Evolutionary conservation across 1,140 invertebrate genomes (phyloP).

Genomic region (Hormaphis cornu): DNA sequence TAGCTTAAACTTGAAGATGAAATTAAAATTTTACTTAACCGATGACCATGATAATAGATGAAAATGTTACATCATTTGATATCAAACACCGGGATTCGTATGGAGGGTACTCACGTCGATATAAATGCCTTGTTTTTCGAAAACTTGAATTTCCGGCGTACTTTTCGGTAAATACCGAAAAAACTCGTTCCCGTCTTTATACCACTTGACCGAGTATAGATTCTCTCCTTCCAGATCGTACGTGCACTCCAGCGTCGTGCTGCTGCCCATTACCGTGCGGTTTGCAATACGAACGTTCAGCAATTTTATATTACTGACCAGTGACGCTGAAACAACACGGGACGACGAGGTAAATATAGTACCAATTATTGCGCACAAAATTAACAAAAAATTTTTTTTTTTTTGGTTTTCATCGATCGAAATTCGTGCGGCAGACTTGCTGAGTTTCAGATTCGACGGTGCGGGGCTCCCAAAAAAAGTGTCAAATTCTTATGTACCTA

Average conservation of each 20-base stretch:
- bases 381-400: too few species aligned
- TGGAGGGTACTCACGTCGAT: conserved; percentile 42
- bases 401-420: too few species aligned
- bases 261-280: conserved; percentile 54
- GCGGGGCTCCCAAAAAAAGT: too few species aligned
- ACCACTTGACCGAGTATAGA: conserved; percentile 75
- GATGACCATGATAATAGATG: too few species aligned
- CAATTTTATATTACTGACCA: conserved; percentile 8
- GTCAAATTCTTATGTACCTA: too few species aligned
- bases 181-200: conserved; percentile 79
- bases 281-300: conserved; percentile 8
- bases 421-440: too few species aligned
- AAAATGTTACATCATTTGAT: too few species aligned
- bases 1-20: too few species aligned
- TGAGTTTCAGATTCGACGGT: too few species aligned
- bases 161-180: conserved; percentile 66
- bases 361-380: not conserved
- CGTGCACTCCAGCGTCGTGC: conserved; percentile 60
- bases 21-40: too few species aligned
- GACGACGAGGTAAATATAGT: not conserved
- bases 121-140: conserved; percentile 52
- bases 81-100: too few species aligned
- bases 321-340: not conserved
- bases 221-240: conserved; percentile 61
- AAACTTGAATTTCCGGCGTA: conserved; percentile 53